These are phyloP conservation scores for Pterocles burchelli DNA, from an alignment of 2,113 vertebrate species.

Conservation along the genomic window DNA sequence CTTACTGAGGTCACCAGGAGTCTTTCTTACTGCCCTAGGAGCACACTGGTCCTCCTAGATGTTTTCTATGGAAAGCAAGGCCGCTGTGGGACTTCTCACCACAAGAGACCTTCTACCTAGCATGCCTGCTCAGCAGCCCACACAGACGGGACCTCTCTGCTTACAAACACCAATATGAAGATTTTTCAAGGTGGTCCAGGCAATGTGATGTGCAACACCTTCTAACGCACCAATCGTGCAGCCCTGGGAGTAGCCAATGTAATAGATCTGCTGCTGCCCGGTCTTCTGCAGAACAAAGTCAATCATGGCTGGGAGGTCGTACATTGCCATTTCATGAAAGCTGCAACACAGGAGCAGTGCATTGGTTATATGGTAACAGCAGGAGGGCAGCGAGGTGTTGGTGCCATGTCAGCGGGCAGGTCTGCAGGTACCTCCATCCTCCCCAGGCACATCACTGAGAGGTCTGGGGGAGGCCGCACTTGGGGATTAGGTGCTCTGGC, in stretches of 20 bases:
- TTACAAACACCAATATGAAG: neutral
- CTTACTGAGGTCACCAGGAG: neutral
- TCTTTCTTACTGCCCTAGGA: neutral
- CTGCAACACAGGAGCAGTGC: constrained; percentile 68
- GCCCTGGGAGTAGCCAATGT: constrained; percentile 91
- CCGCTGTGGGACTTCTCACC: neutral
- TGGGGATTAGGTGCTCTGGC: neutral
- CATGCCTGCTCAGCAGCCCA: neutral
- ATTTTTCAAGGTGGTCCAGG: neutral
- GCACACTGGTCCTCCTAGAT: neutral
- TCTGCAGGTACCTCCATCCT: neutral
- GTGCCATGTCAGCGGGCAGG: neutral
- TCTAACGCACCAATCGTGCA: constrained; percentile 83
- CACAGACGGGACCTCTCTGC: neutral
- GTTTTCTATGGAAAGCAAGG: neutral
- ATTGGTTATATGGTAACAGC: neutral
- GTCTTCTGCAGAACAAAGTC: constrained; percentile 86
- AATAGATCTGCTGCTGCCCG: constrained; percentile 85
- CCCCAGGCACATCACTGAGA: rapidly evolving
- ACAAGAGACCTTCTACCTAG: neutral
- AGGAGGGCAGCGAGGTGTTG: neutral
- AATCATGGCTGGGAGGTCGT: constrained; percentile 88
- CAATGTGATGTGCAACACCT: rapidly evolving
- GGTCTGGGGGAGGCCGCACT: neutral
- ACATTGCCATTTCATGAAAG: constrained; percentile 90